Evolutionary conservation across 2,888 invertebrate species (phyloP), one percentile per base, ranked within the genome.

Genomic region (Drosophila fungiperda): DNA sequence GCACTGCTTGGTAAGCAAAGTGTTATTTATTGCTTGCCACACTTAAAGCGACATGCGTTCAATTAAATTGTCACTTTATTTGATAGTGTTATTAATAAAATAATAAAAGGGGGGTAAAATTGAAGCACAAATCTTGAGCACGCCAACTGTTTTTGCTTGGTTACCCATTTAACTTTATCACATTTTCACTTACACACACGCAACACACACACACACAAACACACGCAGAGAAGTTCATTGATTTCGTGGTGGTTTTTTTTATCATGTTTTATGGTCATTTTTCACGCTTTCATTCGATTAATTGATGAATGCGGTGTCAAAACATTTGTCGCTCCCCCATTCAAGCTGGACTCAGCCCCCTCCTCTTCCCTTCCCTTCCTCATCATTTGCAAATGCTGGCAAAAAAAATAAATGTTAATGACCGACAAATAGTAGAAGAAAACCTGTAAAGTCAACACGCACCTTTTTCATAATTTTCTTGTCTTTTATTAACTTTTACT

Each of bases 201-300:
- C 32, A 32, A 32, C 35, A 17, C 48, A 60, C 35, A 35, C n/a
- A 55, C 29, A 36, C 5, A 65, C 52, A 76, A 60, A 67, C 6
- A 11, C 35, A 36, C 62, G 20, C 45, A 15, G 45, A 29, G 26
- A 79, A 85, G 86, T 88, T 89, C 90, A 89, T 83, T 85, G 86
- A 88, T 83, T 89, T 84, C 48, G 33, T 35, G 60, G 59, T 71
- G 45, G 67, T 57, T 60, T 42, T 59, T 20, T 35, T n/a, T n/a
- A n/a, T 26, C 26, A 32, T 61, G 57, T 71, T 77, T 86, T 72
- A 82, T 79, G 66, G 48, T 42, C 68, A 67, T 53, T 79, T 82
- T 87, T 79, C 84, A 87, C 87, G 89, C 89, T 89, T 81, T 88
- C 89, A 67, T 81, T 80, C 75, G 76, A 80, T 84, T 83, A 81